These are phyloP conservation scores for Ormyrus rosae DNA, from an alignment of 2,888 invertebrate genomes.

Conservation along the genomic window DNA sequence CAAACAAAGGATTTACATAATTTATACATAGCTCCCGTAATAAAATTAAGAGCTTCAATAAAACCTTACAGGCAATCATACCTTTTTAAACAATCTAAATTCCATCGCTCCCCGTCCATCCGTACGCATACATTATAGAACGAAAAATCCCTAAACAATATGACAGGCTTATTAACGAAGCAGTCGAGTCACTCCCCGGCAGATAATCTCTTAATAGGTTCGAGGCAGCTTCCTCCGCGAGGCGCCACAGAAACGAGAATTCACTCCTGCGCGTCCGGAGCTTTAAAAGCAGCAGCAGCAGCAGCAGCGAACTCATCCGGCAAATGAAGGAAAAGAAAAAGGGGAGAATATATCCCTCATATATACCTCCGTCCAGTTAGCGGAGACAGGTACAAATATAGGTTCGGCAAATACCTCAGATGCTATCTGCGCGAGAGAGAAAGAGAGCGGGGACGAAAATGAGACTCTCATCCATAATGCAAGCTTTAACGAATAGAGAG, in stretches of 20 bases:
- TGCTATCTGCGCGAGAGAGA: constrained; percentile 26
- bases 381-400: constrained; percentile 56
- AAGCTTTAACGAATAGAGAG: constrained; percentile 33
- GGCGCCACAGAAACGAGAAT: constrained; percentile 10
- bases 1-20: too few relatives aligned
- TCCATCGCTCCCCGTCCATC: not conserved
- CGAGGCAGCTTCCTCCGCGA: not conserved
- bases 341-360: constrained; percentile 22
- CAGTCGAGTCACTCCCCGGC: constrained; percentile 24
- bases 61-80: too few relatives aligned
- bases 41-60: not conserved
- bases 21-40: too few relatives aligned
- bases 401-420: constrained; percentile 46
- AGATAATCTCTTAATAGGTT: constrained; percentile 41
- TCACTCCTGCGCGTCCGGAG: not conserved
- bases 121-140: not conserved
- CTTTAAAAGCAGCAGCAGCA: constrained; percentile 3
- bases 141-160: constrained; percentile 13
- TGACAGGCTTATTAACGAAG: constrained; percentile 5
- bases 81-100: too few relatives aligned
- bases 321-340: constrained; percentile 29
- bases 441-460: constrained; percentile 32
- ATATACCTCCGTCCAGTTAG: constrained; percentile 37
- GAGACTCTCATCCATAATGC: constrained; percentile 54
- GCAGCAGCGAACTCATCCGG: too few relatives aligned